Conservation (phyloP, 2,113 vertebrate species). For the Prinia subflava region DNA sequence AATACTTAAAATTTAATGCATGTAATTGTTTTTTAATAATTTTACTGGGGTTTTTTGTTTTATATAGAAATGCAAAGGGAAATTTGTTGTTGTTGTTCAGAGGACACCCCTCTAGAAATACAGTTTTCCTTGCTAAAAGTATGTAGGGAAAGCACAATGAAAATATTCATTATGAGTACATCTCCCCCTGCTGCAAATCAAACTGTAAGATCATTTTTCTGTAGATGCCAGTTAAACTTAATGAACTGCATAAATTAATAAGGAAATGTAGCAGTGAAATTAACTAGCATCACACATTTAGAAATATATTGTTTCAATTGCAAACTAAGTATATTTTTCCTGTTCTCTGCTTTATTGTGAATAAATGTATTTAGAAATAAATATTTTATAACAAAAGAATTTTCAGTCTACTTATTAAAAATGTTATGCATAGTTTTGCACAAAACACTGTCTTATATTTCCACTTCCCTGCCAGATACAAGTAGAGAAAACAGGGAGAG, state of each 20-base stretch:
- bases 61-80: background rate
- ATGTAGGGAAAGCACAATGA: background rate
- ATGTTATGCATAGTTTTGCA: background rate
- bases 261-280: background rate
- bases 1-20: background rate
- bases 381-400: background rate
- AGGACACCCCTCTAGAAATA: background rate
- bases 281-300: background rate
- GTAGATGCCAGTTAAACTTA: background rate
- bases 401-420: background rate
- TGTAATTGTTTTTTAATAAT: background rate
- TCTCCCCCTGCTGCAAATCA: slow-evolving; percentile 24
- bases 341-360: background rate
- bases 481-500: background rate
- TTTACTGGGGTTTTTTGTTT: background rate
- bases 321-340: background rate
- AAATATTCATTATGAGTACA: background rate
- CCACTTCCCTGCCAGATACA: background rate
- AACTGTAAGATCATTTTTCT: background rate
- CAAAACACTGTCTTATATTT: background rate
- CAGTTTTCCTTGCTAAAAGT: background rate
- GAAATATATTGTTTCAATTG: background rate
- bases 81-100: background rate
- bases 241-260: slow-evolving; percentile 18
- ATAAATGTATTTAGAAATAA: background rate